phyloP scores from a whole-genome alignment of 1,140 invertebrate species.

The Gerris buenoi region DNA sequence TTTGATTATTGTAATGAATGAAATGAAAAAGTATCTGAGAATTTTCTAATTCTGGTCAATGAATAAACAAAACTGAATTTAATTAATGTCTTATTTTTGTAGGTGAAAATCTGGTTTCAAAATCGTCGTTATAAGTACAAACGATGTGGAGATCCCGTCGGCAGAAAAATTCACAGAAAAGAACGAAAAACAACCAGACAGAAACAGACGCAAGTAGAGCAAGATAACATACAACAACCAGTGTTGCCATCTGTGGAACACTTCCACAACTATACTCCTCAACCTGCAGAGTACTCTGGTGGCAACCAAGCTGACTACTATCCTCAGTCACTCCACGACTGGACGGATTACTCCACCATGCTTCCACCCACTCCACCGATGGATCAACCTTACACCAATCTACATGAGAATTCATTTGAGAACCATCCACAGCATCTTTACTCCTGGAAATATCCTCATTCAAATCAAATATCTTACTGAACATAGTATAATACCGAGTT shows the following conservation, averaged over 20 bases:
- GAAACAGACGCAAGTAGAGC: not conserved
- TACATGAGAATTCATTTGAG: no score
- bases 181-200: not conserved
- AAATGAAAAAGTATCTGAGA: no score
- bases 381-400: not conserved
- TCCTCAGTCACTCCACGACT: no score
- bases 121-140: constrained; percentile 3
- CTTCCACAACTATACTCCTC: not conserved
- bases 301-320: not conserved
- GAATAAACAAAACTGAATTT: no score
- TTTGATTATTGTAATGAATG: no score
- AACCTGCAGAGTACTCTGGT: not conserved
- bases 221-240: not conserved
- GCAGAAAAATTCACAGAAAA: not conserved
- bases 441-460: no score
- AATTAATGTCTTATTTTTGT: not conserved
- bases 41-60: no score
- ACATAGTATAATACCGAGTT: no score
- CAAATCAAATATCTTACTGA: no score
- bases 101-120: constrained; percentile 4
- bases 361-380: not conserved
- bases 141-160: not conserved
- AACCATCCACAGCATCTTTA: no score
- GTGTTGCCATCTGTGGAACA: not conserved
- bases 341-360: not conserved